phyloP scores from a whole-genome alignment of 2,888 invertebrate genomes.

The Ophion costatus region DNA sequence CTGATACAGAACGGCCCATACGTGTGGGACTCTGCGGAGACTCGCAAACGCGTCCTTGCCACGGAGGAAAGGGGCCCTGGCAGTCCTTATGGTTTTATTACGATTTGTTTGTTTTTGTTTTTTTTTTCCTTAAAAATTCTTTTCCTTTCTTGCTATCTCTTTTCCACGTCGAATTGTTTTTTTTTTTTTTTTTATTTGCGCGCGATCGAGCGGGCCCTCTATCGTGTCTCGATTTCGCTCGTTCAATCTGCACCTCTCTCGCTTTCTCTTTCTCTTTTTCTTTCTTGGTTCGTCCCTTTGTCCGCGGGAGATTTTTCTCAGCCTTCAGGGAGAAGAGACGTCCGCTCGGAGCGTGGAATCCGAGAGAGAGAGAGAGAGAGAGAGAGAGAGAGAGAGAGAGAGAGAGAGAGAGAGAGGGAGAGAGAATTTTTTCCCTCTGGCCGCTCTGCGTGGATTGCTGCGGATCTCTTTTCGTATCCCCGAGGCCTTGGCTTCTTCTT shows the following conservation, averaged over 20 bases:
- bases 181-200: conserved; percentile 37
- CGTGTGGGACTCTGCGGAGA: too few relatives aligned
- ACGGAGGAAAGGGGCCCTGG: too few relatives aligned
- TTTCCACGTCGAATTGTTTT: conserved; percentile 21
- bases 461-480: conserved; percentile 61
- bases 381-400: too few relatives aligned
- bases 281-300: conserved; percentile 48
- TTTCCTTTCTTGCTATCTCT: neutral
- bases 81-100: too few relatives aligned
- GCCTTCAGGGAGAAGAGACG: conserved; percentile 38
- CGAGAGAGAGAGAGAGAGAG: neutral
- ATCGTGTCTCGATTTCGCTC: conserved; percentile 46
- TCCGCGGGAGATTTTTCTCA: conserved; percentile 59
- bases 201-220: conserved; percentile 63
- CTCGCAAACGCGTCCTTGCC: too few relatives aligned
- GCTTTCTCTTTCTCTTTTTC: conserved; percentile 46
- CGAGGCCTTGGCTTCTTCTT: conserved; percentile 51
- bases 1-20: too few relatives aligned
- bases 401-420: too few relatives aligned
- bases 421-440: conserved; percentile 30
- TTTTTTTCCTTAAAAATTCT: too few relatives aligned
- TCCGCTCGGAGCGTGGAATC: conserved; percentile 54
- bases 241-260: conserved; percentile 61
- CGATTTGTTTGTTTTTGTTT: too few relatives aligned
- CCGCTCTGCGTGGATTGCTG: conserved; percentile 29